Evolutionary conservation across 2,797 vertebrate genomes (phyloP).

Genomic region (Iguana delicatissima): DNA sequence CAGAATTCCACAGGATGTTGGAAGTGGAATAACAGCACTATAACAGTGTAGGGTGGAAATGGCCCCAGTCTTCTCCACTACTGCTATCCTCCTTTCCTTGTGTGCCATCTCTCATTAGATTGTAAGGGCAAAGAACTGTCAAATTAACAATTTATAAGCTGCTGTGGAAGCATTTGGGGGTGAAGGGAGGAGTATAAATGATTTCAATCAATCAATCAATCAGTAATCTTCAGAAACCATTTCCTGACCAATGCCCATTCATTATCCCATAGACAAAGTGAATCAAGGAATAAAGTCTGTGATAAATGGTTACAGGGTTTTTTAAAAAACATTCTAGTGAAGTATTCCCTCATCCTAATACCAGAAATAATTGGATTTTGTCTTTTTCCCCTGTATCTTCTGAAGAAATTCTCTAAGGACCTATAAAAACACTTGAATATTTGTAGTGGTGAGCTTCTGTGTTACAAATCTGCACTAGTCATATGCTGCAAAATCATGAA

Average conservation of each 20-base stretch:
- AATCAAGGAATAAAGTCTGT: too few species aligned
- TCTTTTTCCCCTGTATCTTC: conserved; percentile 12
- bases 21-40: too few species aligned
- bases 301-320: neutral
- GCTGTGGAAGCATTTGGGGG: too few species aligned
- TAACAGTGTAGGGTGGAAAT: too few species aligned
- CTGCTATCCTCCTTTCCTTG: too few species aligned
- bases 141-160: too few species aligned
- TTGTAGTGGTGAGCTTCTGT: conserved; percentile 54
- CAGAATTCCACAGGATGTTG: too few species aligned
- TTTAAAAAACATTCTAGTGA: neutral
- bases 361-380: neutral
- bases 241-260: neutral
- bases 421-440: neutral
- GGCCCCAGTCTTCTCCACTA: too few species aligned
- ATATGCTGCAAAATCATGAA: neutral
- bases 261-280: neutral
- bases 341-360: neutral
- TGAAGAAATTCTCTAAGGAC: conserved; percentile 9
- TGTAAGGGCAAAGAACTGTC: too few species aligned
- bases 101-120: too few species aligned
- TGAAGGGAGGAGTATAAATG: too few species aligned
- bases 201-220: too few species aligned
- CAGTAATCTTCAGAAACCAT: neutral
- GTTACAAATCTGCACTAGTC: conserved; percentile 51